These are phyloP conservation scores for Sminthopsis crassicaudata DNA, from an alignment of 2,113 vertebrate genomes.

Conservation along the genomic window DNA sequence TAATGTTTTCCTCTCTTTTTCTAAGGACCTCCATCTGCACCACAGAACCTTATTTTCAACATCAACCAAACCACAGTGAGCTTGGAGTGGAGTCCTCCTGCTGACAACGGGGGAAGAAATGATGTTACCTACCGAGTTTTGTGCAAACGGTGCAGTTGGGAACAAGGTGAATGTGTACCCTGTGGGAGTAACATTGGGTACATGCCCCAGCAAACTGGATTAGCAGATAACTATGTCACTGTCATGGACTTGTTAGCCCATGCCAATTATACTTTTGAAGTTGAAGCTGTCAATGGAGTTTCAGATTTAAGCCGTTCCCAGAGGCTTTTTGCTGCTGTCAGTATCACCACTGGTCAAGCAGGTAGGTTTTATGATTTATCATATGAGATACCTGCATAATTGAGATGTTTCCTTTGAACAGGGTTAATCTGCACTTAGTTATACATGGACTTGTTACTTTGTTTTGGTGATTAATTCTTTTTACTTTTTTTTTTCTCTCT, in stretches of 20 bases:
- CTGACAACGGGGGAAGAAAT: slow-evolving; percentile 94
- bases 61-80: slow-evolving; percentile 98
- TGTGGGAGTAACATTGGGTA: slow-evolving; percentile 96
- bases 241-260: slow-evolving; percentile 96
- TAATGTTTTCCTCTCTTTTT: slow-evolving; percentile 69
- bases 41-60: slow-evolving; percentile 99
- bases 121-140: slow-evolving; percentile 97
- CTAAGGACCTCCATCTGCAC: slow-evolving; percentile 97
- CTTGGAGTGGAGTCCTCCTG: slow-evolving; percentile 97
- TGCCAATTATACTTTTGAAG: slow-evolving; percentile 99
- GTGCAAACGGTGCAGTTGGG: slow-evolving; percentile 97
- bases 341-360: slow-evolving; percentile 97
- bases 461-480: slow-evolving; percentile 20
- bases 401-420: not conserved
- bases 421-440: slow-evolving; percentile 13
- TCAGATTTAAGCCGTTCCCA: slow-evolving; percentile 97
- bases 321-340: slow-evolving; percentile 97
- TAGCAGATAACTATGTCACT: slow-evolving; percentile 95
- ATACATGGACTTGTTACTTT: not conserved
- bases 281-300: slow-evolving; percentile 98
- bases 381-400: not conserved
- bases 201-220: slow-evolving; percentile 93
- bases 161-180: slow-evolving; percentile 95
- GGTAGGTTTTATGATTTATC: slow-evolving; percentile 87
- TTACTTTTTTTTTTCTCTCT: slow-evolving; percentile 30